phyloP scores from a whole-genome alignment of 1,140 invertebrate genomes.

The Panulirus ornatus region DNA sequence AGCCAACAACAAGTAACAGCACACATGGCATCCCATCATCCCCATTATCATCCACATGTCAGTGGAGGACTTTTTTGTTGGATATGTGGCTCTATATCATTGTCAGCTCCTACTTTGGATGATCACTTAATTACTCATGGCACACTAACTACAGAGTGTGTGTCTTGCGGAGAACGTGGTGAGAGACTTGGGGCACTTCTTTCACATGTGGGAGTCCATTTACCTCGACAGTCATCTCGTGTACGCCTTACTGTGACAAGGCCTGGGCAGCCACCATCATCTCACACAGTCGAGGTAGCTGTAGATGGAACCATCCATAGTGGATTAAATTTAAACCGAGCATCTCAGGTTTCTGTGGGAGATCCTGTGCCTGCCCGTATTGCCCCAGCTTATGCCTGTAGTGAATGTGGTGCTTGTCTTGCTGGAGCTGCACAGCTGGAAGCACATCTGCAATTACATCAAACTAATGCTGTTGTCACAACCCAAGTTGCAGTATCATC shows the following conservation, averaged over 20 bases:
- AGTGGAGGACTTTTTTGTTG: conserved; percentile 50
- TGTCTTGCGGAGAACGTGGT: conserved; percentile 44
- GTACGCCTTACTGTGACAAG: conserved; percentile 48
- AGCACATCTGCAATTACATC: conserved; percentile 63
- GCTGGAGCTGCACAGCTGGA: conserved; percentile 64
- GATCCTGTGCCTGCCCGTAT: conserved; percentile 8
- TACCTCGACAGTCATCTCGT: conserved; percentile 37
- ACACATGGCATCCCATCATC: conserved; percentile 66
- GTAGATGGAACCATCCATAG: conserved; percentile 43
- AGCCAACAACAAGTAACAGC: conserved; percentile 63
- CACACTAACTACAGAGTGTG: conserved; percentile 53
- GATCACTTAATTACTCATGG: conserved; percentile 66
- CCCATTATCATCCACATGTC: background rate
- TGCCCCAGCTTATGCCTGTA: conserved; percentile 66
- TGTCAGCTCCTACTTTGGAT: conserved; percentile 45
- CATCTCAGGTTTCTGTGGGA: background rate
- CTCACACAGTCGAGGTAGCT: conserved; percentile 47
- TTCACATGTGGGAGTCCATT: conserved; percentile 46
- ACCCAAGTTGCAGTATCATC: background rate
- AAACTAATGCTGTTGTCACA: background rate
- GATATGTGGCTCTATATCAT: conserved; percentile 44
- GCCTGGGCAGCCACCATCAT: conserved; percentile 38
- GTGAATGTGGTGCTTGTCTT: conserved; percentile 64
- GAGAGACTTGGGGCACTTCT: conserved; percentile 28
- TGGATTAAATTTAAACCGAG: background rate